These are phyloP conservation scores for Australoheros facetus DNA, from an alignment of 2,797 vertebrate genomes.

Conservation along the genomic window DNA sequence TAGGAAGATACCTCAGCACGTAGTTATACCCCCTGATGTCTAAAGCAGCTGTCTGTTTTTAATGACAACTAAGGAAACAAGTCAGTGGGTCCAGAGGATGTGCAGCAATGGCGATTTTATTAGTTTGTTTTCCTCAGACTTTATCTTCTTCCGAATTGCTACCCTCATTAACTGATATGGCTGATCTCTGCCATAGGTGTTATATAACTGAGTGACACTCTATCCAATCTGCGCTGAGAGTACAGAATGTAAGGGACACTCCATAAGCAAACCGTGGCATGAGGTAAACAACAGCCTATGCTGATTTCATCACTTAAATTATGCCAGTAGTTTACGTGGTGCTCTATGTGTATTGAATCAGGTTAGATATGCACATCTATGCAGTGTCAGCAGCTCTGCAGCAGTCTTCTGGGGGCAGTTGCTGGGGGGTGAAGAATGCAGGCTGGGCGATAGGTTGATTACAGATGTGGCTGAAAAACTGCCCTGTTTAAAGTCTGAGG, in stretches of 20 bases:
- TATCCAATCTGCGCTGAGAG: neutral
- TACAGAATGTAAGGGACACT: conserved; percentile 1
- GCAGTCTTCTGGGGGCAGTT: neutral
- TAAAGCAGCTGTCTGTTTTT: conserved; percentile 7
- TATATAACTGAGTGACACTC: conserved; percentile 3
- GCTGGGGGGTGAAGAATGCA: neutral
- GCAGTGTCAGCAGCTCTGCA: conserved; percentile 11
- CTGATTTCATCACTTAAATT: neutral
- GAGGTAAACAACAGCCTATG: neutral
- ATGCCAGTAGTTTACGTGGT: neutral
- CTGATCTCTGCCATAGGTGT: neutral
- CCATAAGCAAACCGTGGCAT: neutral
- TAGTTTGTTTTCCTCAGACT: conserved; percentile 21
- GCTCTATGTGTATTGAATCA: neutral
- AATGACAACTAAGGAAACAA: neutral
- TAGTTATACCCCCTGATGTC: neutral
- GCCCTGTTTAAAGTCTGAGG: conserved; percentile 18
- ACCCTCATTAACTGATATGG: conserved; percentile 1
- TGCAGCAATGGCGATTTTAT: neutral
- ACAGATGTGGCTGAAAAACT: neutral
- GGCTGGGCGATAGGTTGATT: neutral
- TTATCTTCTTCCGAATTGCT: neutral
- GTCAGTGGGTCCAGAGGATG: neutral
- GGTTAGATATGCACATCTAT: neutral
- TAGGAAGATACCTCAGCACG: neutral